Conservation (phyloP, 1,140 invertebrate species). For the Leptopilina clavipes region DNA sequence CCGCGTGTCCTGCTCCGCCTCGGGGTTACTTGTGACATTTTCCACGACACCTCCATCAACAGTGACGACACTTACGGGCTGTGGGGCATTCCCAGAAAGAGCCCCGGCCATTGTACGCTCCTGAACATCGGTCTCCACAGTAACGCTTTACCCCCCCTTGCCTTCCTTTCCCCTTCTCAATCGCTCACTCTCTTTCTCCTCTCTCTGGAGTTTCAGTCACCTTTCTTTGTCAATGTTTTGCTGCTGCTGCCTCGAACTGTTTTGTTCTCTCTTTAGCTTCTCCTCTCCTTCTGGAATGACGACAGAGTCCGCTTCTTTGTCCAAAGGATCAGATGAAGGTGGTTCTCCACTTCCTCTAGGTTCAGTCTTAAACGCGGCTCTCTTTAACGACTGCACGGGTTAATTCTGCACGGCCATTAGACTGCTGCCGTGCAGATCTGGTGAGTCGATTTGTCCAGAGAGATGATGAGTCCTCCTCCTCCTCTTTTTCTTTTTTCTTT, state of each 20-base stretch:
- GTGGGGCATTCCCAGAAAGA: conserved; percentile 70
- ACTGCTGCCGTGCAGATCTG: not conserved
- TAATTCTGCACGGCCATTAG: conserved; percentile 24
- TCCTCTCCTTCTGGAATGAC: not conserved
- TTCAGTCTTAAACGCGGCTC: conserved; percentile 6
- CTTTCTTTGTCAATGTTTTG: conserved; percentile 5
- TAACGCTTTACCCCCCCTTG: conserved; percentile 43
- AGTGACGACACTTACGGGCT: conserved; percentile 70
- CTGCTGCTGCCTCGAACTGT: conserved; percentile 14
- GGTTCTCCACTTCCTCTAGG: conserved; percentile 22
- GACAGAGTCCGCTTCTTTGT: conserved; percentile 36
- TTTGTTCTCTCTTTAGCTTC: not conserved
- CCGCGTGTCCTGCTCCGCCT: conserved; percentile 25
- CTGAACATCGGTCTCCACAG: conserved; percentile 66
- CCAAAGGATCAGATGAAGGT: conserved; percentile 35
- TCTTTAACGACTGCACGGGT: conserved; percentile 25
- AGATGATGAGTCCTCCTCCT: no score
- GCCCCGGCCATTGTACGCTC: conserved; percentile 70
- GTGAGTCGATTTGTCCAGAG: conserved; percentile 18
- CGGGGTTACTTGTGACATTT: conserved; percentile 32
- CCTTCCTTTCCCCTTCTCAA: conserved; percentile 7
- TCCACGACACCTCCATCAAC: conserved; percentile 62
- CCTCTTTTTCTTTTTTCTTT: not conserved
- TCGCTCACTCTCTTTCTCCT: not conserved
- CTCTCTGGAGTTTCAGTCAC: no score